A percentile compares a stretch with the other conserved stretches of the same genome.
phyloP scores from a whole-genome alignment of 2,888 invertebrate genomes.

The Agrochola circellaris region DNA sequence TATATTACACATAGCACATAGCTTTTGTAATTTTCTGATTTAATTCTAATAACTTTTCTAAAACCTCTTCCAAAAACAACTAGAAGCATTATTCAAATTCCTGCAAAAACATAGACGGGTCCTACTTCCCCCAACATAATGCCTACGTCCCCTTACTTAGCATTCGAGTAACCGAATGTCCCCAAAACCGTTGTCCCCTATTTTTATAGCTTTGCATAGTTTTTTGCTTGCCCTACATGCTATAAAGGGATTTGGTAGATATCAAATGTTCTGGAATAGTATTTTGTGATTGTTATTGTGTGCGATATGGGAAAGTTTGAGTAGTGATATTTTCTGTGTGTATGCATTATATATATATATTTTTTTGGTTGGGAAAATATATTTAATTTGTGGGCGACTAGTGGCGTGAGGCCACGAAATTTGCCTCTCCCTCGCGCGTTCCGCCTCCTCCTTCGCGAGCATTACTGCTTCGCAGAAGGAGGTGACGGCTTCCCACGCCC shows the following conservation, averaged over 20 bases:
- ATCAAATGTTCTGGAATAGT: background rate
- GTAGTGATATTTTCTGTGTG: background rate
- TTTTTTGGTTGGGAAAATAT: no score
- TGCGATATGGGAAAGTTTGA: background rate
- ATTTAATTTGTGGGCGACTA: no score
- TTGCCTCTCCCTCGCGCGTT: no score
- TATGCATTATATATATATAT: no score
- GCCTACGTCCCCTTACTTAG: constrained; percentile 10
- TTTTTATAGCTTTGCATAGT: constrained; percentile 12
- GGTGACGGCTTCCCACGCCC: no score
- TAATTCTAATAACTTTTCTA: background rate
- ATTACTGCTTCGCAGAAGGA: no score
- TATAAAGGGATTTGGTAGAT: constrained; percentile 15
- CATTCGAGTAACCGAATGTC: constrained; percentile 22
- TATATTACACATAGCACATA: background rate
- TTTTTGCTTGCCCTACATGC: constrained; percentile 8
- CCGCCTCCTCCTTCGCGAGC: no score
- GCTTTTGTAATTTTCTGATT: background rate
- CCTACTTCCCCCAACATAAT: background rate
- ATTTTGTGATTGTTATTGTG: background rate
- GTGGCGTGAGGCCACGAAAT: no score
- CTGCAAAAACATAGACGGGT: background rate
- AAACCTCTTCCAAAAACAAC: background rate
- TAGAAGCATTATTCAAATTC: constrained; percentile 5
- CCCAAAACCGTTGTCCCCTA: background rate